These are phyloP conservation scores for Rotaria socialis DNA, from an alignment of 2,888 invertebrate genomes.

Conservation along the genomic window DNA sequence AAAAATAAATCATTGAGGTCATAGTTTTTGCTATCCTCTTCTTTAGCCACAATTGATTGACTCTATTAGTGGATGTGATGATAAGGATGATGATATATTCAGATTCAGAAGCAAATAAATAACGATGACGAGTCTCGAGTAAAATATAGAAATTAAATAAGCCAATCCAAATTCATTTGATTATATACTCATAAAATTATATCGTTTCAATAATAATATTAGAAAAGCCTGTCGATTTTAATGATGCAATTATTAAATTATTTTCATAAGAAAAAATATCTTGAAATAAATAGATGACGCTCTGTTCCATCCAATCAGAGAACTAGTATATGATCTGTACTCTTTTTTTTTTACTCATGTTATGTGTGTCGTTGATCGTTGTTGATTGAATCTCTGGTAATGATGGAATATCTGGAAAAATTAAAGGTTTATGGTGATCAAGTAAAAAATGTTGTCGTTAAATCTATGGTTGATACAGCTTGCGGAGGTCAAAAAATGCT, in stretches of 20 bases:
- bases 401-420: constrained; percentile 28
- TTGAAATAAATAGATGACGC: not conserved
- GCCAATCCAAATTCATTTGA: not conserved
- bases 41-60: not conserved
- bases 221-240: no score
- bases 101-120: not conserved
- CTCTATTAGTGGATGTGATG: not conserved
- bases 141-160: not conserved
- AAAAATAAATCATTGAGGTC: no score
- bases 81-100: not conserved
- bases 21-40: no score
- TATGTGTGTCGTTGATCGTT: no score
- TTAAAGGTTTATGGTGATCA: constrained; percentile 29
- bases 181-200: not conserved
- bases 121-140: not conserved
- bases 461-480: constrained; percentile 45
- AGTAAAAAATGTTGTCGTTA: constrained; percentile 36
- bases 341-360: not conserved
- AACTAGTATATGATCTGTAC: not conserved
- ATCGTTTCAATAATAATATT: no score
- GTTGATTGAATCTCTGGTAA: not conserved
- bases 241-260: no score
- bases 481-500: constrained; percentile 52
- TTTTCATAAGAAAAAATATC: not conserved
- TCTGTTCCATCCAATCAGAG: not conserved